Percentiles rank a stretch among this genome's conserved stretches.
These are phyloP conservation scores for Trachurus trachurus DNA, from an alignment of 2,797 vertebrate genomes.

Conservation along the genomic window DNA sequence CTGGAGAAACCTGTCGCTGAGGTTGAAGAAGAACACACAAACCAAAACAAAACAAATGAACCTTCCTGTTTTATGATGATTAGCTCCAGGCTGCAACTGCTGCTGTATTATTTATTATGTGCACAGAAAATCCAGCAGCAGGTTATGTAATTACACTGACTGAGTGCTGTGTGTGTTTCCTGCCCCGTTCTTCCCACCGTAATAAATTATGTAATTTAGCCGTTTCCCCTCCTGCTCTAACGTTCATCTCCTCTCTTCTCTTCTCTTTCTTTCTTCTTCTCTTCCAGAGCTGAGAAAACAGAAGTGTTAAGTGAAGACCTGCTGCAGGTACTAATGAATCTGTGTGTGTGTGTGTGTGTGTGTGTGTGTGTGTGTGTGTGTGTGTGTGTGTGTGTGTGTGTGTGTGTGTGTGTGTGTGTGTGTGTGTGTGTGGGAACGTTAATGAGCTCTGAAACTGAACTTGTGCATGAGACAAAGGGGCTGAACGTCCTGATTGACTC, in stretches of 20 bases:
- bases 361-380: constrained; percentile 12
- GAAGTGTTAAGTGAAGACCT: constrained; percentile 84
- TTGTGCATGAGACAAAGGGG: constrained; percentile 47
- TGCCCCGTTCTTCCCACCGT: constrained; percentile 33
- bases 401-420: too few relatives aligned
- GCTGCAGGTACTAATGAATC: constrained; percentile 74
- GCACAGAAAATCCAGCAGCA: constrained; percentile 19
- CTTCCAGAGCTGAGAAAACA: constrained; percentile 81
- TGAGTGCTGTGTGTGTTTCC: constrained; percentile 26
- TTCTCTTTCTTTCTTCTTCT: constrained; percentile 9
- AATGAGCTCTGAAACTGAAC: constrained; percentile 46
- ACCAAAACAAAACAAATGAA: background rate
- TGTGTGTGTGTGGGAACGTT: constrained; percentile 39
- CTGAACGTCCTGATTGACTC: constrained; percentile 55
- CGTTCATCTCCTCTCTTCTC: constrained; percentile 30
- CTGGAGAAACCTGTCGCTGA: constrained; percentile 9
- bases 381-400: constrained; percentile 15
- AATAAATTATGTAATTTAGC: constrained; percentile 35
- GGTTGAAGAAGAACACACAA: background rate
- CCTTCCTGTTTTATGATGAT: constrained; percentile 22
- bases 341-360: too few relatives aligned
- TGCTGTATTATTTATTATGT: constrained; percentile 38
- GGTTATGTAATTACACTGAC: constrained; percentile 53
- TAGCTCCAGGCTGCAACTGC: constrained; percentile 20
- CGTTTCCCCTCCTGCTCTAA: constrained; percentile 27